phyloP scores from a whole-genome alignment of 2,888 invertebrate genomes.

The Cancer borealis region DNA sequence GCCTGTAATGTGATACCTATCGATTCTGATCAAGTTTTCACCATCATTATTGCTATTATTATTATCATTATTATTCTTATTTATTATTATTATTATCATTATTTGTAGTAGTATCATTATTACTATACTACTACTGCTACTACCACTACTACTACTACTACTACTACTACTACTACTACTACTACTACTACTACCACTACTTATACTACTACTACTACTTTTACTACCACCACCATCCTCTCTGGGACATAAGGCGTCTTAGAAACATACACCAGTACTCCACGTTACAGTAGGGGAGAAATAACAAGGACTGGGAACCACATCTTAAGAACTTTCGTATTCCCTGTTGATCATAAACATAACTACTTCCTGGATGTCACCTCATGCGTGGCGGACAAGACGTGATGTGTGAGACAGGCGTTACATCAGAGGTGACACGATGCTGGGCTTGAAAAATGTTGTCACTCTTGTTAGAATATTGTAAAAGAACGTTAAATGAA shows the following conservation, averaged over 20 bases:
- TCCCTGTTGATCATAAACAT: not conserved
- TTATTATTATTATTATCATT: not conserved
- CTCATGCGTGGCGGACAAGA: not conserved
- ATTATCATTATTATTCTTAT: no score
- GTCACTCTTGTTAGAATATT: no score
- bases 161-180: not conserved
- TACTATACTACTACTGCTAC: not conserved
- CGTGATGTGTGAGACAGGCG: not conserved
- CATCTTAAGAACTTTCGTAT: not conserved
- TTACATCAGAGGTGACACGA: no score
- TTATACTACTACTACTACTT: conserved; percentile 40
- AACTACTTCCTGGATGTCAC: not conserved
- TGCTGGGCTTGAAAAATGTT: no score
- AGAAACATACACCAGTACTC: not conserved
- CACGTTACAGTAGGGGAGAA: not conserved
- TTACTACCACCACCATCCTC: not conserved
- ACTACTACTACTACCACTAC: conserved; percentile 3
- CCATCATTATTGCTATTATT: no score
- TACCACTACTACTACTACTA: not conserved
- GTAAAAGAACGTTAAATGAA: no score
- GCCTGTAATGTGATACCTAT: not conserved
- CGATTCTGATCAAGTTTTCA: not conserved
- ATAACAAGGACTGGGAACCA: not conserved
- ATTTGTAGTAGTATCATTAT: not conserved
- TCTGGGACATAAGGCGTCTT: no score